phyloP scores from a whole-genome alignment of 2,797 vertebrate species.

The Vireo griseus region DNA sequence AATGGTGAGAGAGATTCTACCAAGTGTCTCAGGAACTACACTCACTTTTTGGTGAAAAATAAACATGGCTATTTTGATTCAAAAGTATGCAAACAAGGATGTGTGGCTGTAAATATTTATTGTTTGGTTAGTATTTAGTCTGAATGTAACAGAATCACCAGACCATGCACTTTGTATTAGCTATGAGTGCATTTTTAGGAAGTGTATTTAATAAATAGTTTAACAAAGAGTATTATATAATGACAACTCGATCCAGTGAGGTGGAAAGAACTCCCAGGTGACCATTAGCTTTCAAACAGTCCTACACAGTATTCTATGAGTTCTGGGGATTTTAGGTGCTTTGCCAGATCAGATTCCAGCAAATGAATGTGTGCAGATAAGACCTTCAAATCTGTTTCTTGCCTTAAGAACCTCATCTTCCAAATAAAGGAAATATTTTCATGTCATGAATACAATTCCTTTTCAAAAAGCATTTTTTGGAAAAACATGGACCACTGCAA shows the following conservation, averaged over 20 bases:
- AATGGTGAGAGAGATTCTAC: background rate
- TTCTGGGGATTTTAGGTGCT: background rate
- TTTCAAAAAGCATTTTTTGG: background rate
- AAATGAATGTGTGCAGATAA: background rate
- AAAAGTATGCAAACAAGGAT: background rate
- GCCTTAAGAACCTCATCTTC: background rate
- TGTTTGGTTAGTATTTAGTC: background rate
- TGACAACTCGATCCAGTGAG: background rate
- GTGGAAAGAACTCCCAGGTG: constrained; percentile 1
- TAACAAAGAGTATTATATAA: background rate
- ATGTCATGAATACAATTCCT: background rate
- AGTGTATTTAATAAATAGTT: background rate
- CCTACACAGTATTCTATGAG: background rate
- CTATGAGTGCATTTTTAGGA: background rate
- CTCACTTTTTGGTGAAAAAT: background rate
- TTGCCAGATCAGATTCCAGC: background rate
- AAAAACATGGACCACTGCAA: background rate
- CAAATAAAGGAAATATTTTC: background rate
- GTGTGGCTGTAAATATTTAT: background rate
- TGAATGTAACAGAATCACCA: background rate
- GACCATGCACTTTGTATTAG: background rate
- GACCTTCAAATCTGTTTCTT: background rate
- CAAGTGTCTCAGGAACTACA: background rate
- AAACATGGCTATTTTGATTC: background rate
- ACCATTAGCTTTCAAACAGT: background rate